Percentiles rank a stretch among this genome's conserved stretches.
Evolutionary conservation across 23 tunicate species (phyloP).

Genomic region (Styela plicata): DNA sequence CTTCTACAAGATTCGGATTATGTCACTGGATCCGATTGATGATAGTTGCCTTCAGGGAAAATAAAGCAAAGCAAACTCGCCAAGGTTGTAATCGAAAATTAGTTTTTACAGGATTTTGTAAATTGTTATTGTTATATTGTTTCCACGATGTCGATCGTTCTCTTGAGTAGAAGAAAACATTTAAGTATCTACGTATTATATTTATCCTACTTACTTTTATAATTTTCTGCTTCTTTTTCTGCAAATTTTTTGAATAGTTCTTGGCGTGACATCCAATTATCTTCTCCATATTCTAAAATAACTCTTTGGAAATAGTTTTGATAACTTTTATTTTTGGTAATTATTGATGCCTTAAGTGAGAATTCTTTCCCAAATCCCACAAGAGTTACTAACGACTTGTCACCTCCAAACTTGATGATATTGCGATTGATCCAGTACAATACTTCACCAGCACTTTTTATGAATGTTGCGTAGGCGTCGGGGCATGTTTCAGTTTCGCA

Average conservation of each 20-base stretch:
- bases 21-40: too few species aligned
- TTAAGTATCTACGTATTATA: too few species aligned
- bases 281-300: constrained; percentile 1
- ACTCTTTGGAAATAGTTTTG: not conserved
- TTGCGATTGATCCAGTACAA: not conserved
- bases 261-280: not conserved
- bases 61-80: too few species aligned
- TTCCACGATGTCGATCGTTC: too few species aligned
- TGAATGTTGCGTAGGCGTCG: not conserved
- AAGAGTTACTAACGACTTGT: not conserved
- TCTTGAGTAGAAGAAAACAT: too few species aligned
- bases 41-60: too few species aligned
- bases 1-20: too few species aligned
- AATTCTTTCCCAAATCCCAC: not conserved
- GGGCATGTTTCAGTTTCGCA: not conserved
- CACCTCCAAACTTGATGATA: not conserved
- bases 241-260: not conserved
- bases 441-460: not conserved
- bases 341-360: not conserved
- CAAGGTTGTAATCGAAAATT: too few species aligned
- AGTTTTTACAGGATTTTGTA: too few species aligned
- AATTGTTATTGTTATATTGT: too few species aligned
- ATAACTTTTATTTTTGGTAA: not conserved
- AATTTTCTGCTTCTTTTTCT: not conserved
- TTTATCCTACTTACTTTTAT: not conserved